These are phyloP conservation scores for Halocaridina rubra DNA, from an alignment of 2,888 invertebrate species.

Conservation along the genomic window DNA sequence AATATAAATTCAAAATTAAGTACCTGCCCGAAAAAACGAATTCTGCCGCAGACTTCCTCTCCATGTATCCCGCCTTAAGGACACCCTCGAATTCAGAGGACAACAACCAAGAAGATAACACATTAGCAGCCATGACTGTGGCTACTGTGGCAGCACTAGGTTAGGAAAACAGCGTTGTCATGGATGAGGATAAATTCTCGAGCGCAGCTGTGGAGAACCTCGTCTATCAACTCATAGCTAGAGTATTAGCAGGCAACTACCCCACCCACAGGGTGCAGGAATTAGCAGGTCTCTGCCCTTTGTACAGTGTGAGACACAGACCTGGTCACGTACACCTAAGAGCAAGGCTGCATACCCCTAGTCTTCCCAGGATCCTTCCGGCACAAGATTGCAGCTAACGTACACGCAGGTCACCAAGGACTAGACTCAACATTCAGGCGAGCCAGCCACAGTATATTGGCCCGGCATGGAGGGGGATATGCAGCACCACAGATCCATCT, in stretches of 20 bases:
- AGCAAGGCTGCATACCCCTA: neutral
- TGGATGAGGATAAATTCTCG: neutral
- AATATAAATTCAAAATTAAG: neutral
- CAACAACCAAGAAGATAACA: neutral
- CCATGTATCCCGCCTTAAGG: neutral
- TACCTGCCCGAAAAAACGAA: neutral
- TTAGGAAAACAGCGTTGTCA: neutral
- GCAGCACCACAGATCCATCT: neutral
- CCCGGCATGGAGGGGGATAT: neutral
- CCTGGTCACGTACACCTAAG: neutral
- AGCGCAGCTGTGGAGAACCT: too few relatives aligned
- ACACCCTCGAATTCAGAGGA: neutral
- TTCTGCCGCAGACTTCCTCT: neutral
- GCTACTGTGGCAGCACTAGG: neutral
- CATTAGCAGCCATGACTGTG: neutral
- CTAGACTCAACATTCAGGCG: too few relatives aligned
- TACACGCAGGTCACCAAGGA: neutral
- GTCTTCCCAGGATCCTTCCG: neutral
- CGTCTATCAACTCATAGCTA: too few relatives aligned
- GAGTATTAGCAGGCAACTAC: neutral
- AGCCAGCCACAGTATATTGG: too few relatives aligned
- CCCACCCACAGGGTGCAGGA: neutral
- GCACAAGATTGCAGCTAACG: neutral
- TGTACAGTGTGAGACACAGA: neutral
- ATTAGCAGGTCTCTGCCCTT: neutral